Conservation (phyloP, 2,888 invertebrate species). For the Drosophila birchii region DNA sequence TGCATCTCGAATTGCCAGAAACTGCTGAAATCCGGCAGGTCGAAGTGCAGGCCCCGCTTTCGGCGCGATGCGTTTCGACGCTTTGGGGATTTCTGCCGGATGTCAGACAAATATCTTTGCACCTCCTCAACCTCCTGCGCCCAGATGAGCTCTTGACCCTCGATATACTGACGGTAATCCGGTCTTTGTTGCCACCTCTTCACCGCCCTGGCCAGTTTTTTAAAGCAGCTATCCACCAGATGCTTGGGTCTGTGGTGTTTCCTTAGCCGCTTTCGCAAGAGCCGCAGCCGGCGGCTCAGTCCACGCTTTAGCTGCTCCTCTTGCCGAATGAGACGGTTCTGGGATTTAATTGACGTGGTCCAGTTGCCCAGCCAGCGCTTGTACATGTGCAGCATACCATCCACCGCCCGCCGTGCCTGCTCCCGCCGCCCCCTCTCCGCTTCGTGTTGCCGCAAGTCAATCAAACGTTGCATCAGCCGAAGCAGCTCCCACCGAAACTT, state of each 20-base stretch:
- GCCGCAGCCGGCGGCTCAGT: conserved; percentile 2
- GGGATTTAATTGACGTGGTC: conserved; percentile 14
- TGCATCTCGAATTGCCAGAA: conserved; percentile 45
- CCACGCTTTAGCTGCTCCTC: conserved; percentile 13
- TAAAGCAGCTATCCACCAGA: conserved; percentile 23
- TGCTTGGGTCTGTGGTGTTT: background rate
- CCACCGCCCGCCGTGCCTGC: background rate
- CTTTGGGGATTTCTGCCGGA: background rate
- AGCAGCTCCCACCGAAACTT: conserved; percentile 38
- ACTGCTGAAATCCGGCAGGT: background rate
- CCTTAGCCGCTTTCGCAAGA: conserved; percentile 33
- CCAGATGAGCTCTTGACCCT: conserved; percentile 17
- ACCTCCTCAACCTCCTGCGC: conserved; percentile 21
- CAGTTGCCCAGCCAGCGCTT: conserved; percentile 37
- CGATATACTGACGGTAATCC: background rate
- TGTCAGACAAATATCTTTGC: conserved; percentile 1
- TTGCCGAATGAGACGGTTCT: conserved; percentile 13
- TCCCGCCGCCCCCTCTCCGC: background rate
- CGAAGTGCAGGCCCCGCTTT: background rate
- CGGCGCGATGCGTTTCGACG: background rate
- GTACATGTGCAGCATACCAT: conserved; percentile 18
- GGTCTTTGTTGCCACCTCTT: conserved; percentile 3
- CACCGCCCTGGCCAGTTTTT: background rate
- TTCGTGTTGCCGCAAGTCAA: conserved; percentile 1
- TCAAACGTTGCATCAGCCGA: conserved; percentile 5